Evolutionary conservation across 1,140 invertebrate genomes (phyloP).

Genomic region (Heliothis subflexa): DNA sequence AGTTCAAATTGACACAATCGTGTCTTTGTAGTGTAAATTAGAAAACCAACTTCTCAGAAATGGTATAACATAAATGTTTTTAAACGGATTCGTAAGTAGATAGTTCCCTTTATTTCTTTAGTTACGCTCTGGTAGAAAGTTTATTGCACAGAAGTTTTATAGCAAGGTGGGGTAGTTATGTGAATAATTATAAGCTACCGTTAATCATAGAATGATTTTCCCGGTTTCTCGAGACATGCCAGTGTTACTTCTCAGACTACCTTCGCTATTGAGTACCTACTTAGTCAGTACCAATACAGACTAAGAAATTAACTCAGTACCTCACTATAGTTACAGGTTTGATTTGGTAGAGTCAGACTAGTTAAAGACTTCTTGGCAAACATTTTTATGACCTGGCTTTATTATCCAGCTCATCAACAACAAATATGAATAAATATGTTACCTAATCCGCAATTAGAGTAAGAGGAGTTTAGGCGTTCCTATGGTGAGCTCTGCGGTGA

Average conservation of each 20-base stretch:
- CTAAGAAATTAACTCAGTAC: too few species aligned
- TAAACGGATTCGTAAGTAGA: too few species aligned
- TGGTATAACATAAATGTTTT: too few species aligned
- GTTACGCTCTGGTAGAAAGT: constrained; percentile 1
- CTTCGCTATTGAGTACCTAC: too few species aligned
- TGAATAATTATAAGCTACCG: not conserved
- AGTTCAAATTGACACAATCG: too few species aligned
- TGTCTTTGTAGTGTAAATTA: too few species aligned
- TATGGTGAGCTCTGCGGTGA: constrained; percentile 62
- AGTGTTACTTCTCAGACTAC: too few species aligned
- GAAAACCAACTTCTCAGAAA: too few species aligned
- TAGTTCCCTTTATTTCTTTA: not conserved
- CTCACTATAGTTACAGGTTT: too few species aligned
- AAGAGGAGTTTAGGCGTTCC: constrained; percentile 43
- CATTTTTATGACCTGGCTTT: not conserved
- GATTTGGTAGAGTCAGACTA: too few species aligned
- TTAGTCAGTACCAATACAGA: too few species aligned
- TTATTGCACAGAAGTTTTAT: constrained; percentile 1
- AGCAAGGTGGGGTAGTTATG: not conserved
- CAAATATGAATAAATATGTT: constrained; percentile 28
- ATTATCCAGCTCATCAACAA: not conserved
- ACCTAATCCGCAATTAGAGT: constrained; percentile 48
- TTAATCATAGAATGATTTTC: not conserved
- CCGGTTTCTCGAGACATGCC: not conserved
- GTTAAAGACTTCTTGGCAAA: too few species aligned